phyloP scores from a whole-genome alignment of 2,113 vertebrate species.

The Turnix velox region DNA sequence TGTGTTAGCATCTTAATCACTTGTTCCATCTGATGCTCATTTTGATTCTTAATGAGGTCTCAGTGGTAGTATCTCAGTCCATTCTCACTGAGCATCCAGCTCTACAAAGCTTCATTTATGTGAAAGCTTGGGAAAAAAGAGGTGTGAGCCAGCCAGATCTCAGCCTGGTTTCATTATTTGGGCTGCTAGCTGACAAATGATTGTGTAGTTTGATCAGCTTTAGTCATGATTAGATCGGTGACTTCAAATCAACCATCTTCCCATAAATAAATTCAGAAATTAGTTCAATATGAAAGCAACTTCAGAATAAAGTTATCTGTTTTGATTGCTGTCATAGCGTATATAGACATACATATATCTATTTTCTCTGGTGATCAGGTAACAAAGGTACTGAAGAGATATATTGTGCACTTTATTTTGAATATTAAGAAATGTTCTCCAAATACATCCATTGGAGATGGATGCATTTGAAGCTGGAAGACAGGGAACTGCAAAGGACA shows the following conservation, averaged over 20 bases:
- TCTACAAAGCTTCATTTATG: not conserved
- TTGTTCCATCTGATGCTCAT: not conserved
- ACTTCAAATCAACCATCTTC: not conserved
- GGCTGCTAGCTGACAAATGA: not conserved
- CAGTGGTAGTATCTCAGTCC: not conserved
- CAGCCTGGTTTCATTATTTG: not conserved
- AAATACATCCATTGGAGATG: not conserved
- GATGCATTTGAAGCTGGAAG: not conserved
- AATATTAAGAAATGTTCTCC: not conserved
- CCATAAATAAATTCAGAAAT: not conserved
- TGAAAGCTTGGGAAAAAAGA: not conserved
- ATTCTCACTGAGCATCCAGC: not conserved
- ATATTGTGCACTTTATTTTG: not conserved
- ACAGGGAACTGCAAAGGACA: not conserved
- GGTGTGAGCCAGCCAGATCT: not conserved
- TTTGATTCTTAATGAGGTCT: slow-evolving; percentile 17
- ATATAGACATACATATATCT: not conserved
- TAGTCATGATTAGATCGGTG: not conserved
- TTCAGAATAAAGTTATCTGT: not conserved
- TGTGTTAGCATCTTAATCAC: slow-evolving; percentile 18
- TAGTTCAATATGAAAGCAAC: not conserved
- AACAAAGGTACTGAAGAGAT: not conserved
- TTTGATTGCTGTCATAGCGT: not conserved
- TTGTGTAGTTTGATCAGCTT: not conserved
- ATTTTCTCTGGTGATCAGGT: not conserved